Percentiles rank a stretch among this genome's conserved stretches.
phyloP scores from a whole-genome alignment of 2,888 invertebrate genomes.

The Campoletis raptor region DNA sequence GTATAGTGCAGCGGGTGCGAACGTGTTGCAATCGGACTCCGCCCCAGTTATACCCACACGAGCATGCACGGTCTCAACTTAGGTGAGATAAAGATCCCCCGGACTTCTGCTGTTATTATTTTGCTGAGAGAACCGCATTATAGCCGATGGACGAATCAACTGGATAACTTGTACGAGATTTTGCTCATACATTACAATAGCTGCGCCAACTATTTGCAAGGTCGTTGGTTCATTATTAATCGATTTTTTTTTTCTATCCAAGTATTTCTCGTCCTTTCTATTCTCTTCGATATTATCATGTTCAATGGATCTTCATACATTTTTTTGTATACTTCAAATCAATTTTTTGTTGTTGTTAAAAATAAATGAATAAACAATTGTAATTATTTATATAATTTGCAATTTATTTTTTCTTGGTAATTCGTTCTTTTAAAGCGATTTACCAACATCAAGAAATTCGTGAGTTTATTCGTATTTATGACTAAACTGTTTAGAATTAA shows the following conservation, averaged over 20 bases:
- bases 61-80: conserved; percentile 40
- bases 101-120: conserved; percentile 41
- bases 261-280: conserved; percentile 7
- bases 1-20: conserved; percentile 50
- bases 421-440: background rate
- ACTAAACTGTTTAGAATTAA: background rate
- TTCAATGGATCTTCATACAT: background rate
- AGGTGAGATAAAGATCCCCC: conserved; percentile 53
- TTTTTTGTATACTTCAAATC: background rate
- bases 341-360: background rate
- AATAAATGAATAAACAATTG: background rate
- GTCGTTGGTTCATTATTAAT: conserved; percentile 20
- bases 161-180: conserved; percentile 47
- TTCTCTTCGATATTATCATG: background rate
- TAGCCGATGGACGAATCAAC: conserved; percentile 35
- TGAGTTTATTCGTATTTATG: no score
- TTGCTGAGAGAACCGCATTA: conserved; percentile 40
- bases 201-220: conserved; percentile 35
- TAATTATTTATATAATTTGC: background rate
- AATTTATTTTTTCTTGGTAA: background rate
- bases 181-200: conserved; percentile 30
- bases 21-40: conserved; percentile 74
- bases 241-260: background rate
- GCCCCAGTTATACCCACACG: conserved; percentile 78
- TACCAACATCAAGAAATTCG: background rate